Evolutionary conservation across 2,888 invertebrate genomes (phyloP), one percentile per base, ranked within the genome.

Genomic region (Podabrus alpinus): DNA sequence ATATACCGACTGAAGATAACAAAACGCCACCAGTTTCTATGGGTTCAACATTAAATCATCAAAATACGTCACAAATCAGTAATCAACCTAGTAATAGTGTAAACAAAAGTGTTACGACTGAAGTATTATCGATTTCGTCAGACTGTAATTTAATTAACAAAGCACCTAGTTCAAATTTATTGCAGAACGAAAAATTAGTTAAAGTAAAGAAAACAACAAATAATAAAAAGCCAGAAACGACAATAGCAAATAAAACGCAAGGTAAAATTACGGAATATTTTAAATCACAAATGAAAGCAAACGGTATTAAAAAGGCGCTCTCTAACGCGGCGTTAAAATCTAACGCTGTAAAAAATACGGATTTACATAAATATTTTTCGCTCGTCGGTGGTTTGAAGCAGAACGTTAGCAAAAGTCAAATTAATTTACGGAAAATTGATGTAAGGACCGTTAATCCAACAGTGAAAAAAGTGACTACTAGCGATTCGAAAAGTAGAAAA

Each of bases 191-290:
- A 73, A 80, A 79, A 73, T 69, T 79, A 64, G 62, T 64, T 64
- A 64, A 64, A 76, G 73, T 70, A 59, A 79, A 76, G 76, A 76
- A 77, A 59, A 68, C 69, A 66, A 59, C 69, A 64, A 64, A 21
- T 60, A 59, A 59, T 66, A 79, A 77, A 69, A 80, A 80, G 61
- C 16, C 74, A 11, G 79, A 79, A 24, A 68, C 71, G 66, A 73
- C 75, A 25, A 78, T 80, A 69, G 77, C 79, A 61, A 80, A 83
- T 66, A 87, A 88, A 80, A 87, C 88, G 77, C 95, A 94, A 87
- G 94, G 94, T 68, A 94, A 95, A 87, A 95, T 95, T 85, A 94
- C 94, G 21, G 94, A 95, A 84, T 95, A 93, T 86, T 95, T 95
- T 86, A 95, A 94, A 86, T 92, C 94, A 78, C 95, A 95, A 87